Base-by-base conservation (phyloP, 2,888 invertebrate species). In the Protodeltote pygarga region DNA sequence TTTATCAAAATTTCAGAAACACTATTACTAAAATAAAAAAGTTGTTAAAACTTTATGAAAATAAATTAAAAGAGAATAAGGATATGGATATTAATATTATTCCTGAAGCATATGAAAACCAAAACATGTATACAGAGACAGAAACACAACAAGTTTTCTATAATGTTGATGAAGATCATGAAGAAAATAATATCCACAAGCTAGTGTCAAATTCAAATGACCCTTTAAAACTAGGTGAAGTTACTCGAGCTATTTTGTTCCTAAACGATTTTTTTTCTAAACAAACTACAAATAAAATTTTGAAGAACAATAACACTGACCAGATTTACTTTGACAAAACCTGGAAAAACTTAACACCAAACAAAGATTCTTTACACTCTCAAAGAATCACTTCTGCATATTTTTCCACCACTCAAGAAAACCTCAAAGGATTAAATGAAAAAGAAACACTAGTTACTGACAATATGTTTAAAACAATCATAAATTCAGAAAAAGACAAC, bases 11-110 rank as follows among this genome's bases (percentile, higher is more conserved):
- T 20, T 79, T 74, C 24, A 71, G 73, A 46, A 65, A 75, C 1
- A 83, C 79, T 0, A 66, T 83, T 19, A 59, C 58, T 1, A 79
- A 77, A 62, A 76, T 85, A 16, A 79, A 75, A 59, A 62, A 63
- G 2, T 59, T 82, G 3, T 70, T 84, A 1, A 72, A 78, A 49
- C 40, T 75, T 10, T 83, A 80, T 31, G 69, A 74, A 10, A 57
- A 65, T 11, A 72, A 71, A 57, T 5, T 69, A 6, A 41, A 62
- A 17, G 20, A 15, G 29, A 35, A 58, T 5, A 25, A 10, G 6
- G 9, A 20, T 4, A 28, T 5, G 1, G 1, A 38, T 11, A 6
- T 20, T 8, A 39, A 39, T 3, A 4, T 8, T 15, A n/a, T 20
- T 34, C 2, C 1, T 0, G 24, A 4, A 5, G 16, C 5, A 25